Percentiles rank a stretch among this genome's conserved stretches.
These are phyloP conservation scores for Dione juno DNA, from an alignment of 2,888 invertebrate species.

Conservation along the genomic window DNA sequence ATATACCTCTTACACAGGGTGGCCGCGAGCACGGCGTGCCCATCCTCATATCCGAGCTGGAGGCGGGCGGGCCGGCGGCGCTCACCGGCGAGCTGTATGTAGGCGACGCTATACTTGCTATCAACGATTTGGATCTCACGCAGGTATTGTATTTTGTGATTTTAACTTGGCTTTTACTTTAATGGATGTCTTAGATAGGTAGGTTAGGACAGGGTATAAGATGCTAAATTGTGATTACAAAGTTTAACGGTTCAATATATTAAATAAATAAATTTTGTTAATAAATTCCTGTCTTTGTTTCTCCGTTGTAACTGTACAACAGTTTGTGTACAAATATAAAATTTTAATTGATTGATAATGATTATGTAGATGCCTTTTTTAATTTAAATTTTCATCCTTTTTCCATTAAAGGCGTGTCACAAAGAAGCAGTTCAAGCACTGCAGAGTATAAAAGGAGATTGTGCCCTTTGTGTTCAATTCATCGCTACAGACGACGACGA, in stretches of 20 bases:
- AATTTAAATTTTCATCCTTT: not conserved
- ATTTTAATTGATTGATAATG: too few species aligned
- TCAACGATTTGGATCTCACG: slow-evolving; percentile 90
- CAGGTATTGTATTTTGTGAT: slow-evolving; percentile 70
- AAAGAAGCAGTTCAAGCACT: slow-evolving; percentile 91
- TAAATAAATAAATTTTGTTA: too few species aligned
- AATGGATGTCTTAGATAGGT: not conserved
- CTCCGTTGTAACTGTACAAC: too few species aligned
- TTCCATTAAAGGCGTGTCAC: slow-evolving; percentile 84
- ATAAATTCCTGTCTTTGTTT: too few species aligned
- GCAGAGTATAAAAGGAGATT: slow-evolving; percentile 90
- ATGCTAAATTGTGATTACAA: not conserved
- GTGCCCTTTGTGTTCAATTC: slow-evolving; percentile 90
- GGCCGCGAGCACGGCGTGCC: slow-evolving; percentile 94
- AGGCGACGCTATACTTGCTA: slow-evolving; percentile 92
- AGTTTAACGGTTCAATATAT: not conserved
- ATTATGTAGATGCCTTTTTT: too few species aligned
- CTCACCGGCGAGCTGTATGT: slow-evolving; percentile 89
- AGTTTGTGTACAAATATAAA: too few species aligned
- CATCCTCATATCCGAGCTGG: slow-evolving; percentile 92
- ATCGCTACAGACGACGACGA: slow-evolving; percentile 89
- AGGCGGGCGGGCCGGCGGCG: slow-evolving; percentile 90
- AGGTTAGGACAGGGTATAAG: not conserved
- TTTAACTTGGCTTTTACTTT: not conserved
- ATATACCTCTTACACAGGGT: slow-evolving; percentile 80